Base-by-base conservation (phyloP, 2,113 vertebrate genomes). In the Poeciliopsis turrubarensis region DNA sequence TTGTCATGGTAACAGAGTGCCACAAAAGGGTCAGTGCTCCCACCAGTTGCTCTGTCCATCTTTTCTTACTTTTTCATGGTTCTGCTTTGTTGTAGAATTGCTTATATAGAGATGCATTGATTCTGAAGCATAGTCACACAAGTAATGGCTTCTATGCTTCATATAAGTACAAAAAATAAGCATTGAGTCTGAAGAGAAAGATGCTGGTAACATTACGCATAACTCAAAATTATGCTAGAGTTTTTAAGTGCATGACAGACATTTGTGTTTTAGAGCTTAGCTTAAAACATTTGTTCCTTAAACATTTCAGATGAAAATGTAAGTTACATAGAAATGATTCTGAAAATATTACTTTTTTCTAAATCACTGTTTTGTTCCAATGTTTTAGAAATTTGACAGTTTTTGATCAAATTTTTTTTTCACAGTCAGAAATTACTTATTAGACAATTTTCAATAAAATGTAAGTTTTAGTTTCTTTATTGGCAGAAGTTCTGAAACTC, bases 1-100 rank as follows among this genome's bases (percentile, higher is more conserved):
- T 27, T 47, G 15, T 60, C 19, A 29, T 25, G 31, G 3, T 57
- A 25, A 37, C 44, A 27, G 57, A 41, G 77, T 83, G 85, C 68
- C 73, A 87, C 80, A 85, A 84, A 79, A 68, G 44, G 0, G 51
- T 57, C 60, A 66, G 65, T 31, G 51, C 72, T 73, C 66, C 6
- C 10, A 39, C 60, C 62, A 12, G 73, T 65, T 15, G 6, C 70
- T 70, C 61, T 65, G 70, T 62, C 76, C 32, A 57, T 64, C 63
- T 10, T 67, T 29, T 72, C 80, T 82, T 60, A n/a, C 54, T 71
- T 67, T 31, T 39, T 64, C 66, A 25, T 41, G 75, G 77, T 77
- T 84, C 31, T 79, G 74, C 72, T 78, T 61, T 12, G 39, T 41
- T 68, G 57, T 81, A 77, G 69, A 79, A 34, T 15, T 17, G 26